A percentile compares a stretch with the other conserved stretches of the same genome.
These are phyloP conservation scores for Loriculus beryllinus DNA, from an alignment of 2,797 vertebrate genomes.

Conservation along the genomic window DNA sequence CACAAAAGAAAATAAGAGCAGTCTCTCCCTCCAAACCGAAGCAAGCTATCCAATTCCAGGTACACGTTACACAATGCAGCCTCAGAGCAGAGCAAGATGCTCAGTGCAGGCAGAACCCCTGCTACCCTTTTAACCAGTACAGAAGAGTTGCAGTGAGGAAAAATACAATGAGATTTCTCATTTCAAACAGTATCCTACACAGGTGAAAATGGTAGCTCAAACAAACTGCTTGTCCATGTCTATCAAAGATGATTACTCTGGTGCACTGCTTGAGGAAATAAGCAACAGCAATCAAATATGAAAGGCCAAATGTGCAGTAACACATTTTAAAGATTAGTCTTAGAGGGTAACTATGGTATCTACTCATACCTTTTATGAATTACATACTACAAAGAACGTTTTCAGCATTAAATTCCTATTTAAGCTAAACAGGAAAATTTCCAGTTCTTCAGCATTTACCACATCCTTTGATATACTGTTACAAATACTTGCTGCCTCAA, in stretches of 20 bases:
- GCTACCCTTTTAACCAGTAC: background rate
- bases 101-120: background rate
- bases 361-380: accelerated
- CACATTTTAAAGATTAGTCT: background rate
- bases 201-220: background rate
- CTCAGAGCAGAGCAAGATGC: background rate
- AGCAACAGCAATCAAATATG: background rate
- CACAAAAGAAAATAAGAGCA: background rate
- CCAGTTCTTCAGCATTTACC: background rate
- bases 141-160: background rate
- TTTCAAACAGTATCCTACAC: background rate
- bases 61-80: background rate
- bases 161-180: background rate
- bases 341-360: background rate
- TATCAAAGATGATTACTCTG: background rate
- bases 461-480: background rate
- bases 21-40: background rate
- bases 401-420: background rate
- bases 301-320: background rate
- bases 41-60: slow-evolving; percentile 10
- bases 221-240: background rate
- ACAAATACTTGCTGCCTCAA: background rate
- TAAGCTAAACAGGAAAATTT: background rate
- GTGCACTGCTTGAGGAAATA: accelerated
- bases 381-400: background rate